Evolutionary conservation across 37 sponge, comb jelly and placozoan species (phyloP).

Genomic region (Theonella swinhoei): DNA sequence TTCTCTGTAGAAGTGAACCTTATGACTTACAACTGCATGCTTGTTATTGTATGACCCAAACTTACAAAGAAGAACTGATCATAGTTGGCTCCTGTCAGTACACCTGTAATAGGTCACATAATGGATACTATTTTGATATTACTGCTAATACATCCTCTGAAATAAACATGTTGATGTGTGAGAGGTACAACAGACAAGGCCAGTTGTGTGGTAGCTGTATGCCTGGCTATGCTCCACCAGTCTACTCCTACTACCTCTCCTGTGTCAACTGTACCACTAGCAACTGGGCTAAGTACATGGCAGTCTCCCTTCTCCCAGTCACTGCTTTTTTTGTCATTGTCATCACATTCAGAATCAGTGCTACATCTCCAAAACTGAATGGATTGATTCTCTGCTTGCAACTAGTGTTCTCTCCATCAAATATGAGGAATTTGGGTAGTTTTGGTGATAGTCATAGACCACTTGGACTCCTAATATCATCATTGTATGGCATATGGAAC

Average conservation of each 20-base stretch:
- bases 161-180: background rate
- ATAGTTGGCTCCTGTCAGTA: background rate
- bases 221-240: background rate
- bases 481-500: constrained; percentile 40
- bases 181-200: background rate
- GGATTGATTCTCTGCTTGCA: background rate
- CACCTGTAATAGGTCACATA: background rate
- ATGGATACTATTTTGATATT: background rate
- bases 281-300: background rate
- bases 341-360: background rate
- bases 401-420: background rate
- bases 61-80: background rate
- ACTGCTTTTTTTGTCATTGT: background rate
- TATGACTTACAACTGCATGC: background rate
- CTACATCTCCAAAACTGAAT: background rate
- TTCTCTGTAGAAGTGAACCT: background rate
- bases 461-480: background rate
- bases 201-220: background rate
- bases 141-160: background rate
- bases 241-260: background rate
- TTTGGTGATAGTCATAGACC: no score
- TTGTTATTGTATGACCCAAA: background rate
- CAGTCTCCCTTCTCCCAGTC: background rate
- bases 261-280: background rate
- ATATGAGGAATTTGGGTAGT: no score